phyloP scores from a whole-genome alignment of 2,113 vertebrate genomes.

The Scytalopus superciliaris region DNA sequence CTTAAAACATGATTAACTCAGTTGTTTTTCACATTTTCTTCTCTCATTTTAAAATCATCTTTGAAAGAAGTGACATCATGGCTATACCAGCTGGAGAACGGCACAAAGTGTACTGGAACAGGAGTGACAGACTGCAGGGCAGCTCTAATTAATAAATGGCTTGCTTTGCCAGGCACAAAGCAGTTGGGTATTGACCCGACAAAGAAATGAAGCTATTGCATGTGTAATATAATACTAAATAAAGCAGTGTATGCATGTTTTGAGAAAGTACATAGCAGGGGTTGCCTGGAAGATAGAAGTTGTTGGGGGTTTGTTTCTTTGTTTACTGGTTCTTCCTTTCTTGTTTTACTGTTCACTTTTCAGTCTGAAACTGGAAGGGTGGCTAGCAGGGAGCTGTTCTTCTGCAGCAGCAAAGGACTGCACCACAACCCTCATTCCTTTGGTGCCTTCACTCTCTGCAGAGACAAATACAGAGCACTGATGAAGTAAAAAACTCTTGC shows the following conservation, averaged over 20 bases:
- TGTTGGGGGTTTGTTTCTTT: neutral
- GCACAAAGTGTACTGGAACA: conserved; percentile 10
- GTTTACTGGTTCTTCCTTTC: neutral
- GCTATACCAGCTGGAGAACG: conserved; percentile 15
- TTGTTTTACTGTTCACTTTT: neutral
- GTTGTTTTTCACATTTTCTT: neutral
- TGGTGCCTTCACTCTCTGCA: neutral
- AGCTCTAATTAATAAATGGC: conserved; percentile 44
- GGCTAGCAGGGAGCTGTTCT: neutral
- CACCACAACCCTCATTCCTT: neutral
- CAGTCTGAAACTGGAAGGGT: neutral
- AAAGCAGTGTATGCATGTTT: neutral
- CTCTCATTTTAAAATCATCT: neutral
- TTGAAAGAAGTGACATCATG: neutral
- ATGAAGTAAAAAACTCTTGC: neutral
- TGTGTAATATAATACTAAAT: neutral
- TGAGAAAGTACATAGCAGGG: neutral
- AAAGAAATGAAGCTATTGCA: neutral
- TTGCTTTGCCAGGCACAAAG: neutral
- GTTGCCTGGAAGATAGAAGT: neutral
- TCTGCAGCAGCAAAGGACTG: neutral
- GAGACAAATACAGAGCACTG: neutral
- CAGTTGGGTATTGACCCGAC: neutral
- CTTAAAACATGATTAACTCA: neutral
- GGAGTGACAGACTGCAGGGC: conserved; percentile 27